Conservation (phyloP, 2,113 vertebrate species). For the Elephantulus edwardii region DNA sequence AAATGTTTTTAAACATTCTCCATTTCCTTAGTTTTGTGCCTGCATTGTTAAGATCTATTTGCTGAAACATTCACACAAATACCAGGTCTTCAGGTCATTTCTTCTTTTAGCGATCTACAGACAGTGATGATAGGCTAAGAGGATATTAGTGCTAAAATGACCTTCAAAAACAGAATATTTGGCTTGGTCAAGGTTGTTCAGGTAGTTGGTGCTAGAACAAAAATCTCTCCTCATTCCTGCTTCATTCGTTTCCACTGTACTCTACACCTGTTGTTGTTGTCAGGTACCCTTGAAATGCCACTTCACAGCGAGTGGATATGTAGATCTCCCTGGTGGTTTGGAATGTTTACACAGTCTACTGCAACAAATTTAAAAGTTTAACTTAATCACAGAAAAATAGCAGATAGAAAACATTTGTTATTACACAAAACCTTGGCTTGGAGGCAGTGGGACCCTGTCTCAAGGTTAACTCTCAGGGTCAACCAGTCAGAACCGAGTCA, state of each 20-base stretch:
- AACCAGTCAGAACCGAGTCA: no score
- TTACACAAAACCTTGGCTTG: no score
- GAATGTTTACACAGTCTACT: neutral
- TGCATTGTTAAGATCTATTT: neutral
- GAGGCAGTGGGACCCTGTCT: no score
- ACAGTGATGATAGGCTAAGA: neutral
- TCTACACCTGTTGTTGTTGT: no score
- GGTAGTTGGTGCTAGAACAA: neutral
- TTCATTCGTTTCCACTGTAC: neutral
- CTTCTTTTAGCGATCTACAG: neutral
- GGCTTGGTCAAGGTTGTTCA: neutral
- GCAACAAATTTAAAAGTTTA: neutral
- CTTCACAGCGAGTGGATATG: neutral
- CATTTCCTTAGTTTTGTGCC: neutral
- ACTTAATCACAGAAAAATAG: neutral
- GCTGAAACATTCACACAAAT: neutral
- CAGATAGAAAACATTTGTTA: neutral
- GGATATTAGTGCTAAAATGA: neutral
- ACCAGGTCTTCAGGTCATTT: neutral
- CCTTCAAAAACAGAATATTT: constrained; percentile 8
- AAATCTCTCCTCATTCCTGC: neutral
- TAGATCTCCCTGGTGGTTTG: neutral
- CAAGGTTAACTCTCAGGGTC: no score
- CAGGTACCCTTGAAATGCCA: no score
- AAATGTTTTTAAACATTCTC: neutral